Percentiles rank a stretch among this genome's conserved stretches.
Conservation (phyloP, 2,888 invertebrate species). For the Serrognathus titanus region DNA sequence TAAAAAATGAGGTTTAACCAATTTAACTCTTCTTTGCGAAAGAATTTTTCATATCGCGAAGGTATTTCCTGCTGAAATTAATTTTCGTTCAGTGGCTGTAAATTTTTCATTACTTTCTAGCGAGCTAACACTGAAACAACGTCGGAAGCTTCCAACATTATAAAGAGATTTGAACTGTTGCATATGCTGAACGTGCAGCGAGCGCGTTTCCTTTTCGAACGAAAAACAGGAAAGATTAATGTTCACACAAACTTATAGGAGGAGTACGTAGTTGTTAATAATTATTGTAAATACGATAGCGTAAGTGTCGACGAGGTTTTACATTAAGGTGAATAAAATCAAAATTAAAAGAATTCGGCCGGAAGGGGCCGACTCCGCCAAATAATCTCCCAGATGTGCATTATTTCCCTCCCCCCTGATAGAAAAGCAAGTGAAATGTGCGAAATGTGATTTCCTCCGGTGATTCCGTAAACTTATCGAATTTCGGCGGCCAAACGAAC, state of each 20-base stretch:
- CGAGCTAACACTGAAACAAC: too few relatives aligned
- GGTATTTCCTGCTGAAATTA: background rate
- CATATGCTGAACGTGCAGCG: too few relatives aligned
- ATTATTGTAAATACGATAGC: background rate
- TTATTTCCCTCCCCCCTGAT: constrained; percentile 4
- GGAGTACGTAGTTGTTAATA: too few relatives aligned
- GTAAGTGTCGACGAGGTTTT: constrained; percentile 4
- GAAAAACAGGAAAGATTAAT: too few relatives aligned
- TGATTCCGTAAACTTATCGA: constrained; percentile 12
- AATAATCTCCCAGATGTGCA: constrained; percentile 9
- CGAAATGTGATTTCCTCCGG: constrained; percentile 13
- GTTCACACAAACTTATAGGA: too few relatives aligned
- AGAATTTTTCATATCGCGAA: too few relatives aligned
- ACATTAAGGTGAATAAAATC: constrained; percentile 2
- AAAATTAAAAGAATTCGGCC: constrained; percentile 2
- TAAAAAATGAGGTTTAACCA: too few relatives aligned
- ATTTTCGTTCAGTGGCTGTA: background rate
- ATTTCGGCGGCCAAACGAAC: constrained; percentile 5
- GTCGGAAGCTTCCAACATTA: too few relatives aligned
- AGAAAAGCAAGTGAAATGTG: constrained; percentile 10
- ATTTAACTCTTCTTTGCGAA: too few relatives aligned
- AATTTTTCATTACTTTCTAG: too few relatives aligned
- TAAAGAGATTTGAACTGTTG: too few relatives aligned
- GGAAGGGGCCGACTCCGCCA: constrained; percentile 2
- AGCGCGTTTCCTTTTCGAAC: too few relatives aligned